Conservation (phyloP, 2,797 vertebrate species). For the Pangasius larnaudii region DNA sequence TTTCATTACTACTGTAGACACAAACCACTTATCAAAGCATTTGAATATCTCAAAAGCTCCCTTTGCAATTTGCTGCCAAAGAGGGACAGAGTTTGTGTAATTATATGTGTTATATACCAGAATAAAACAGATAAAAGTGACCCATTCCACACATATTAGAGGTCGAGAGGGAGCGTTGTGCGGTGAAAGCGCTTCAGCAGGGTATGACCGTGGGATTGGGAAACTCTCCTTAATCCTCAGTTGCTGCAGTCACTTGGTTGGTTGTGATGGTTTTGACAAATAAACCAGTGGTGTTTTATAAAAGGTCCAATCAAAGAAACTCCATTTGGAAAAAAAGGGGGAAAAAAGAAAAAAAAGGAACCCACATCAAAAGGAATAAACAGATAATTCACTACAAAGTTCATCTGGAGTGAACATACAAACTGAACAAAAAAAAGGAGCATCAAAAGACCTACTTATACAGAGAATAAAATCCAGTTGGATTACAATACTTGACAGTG, state of each 20-base stretch:
- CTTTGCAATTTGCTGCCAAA: conserved; percentile 28
- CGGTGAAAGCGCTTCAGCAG: conserved; percentile 78
- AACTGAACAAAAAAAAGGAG: conserved; percentile 38
- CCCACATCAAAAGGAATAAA: conserved; percentile 59
- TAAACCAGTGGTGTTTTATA: conserved; percentile 66
- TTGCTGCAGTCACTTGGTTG: conserved; percentile 71
- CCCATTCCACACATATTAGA: conserved; percentile 37
- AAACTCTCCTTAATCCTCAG: conserved; percentile 79
- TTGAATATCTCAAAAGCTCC: conserved; percentile 15
- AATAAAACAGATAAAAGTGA: conserved; percentile 32
- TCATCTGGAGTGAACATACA: conserved; percentile 53
- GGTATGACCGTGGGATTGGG: conserved; percentile 85
- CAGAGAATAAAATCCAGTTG: conserved; percentile 21
- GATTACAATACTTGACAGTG: conserved; percentile 61
- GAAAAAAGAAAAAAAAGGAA: conserved; percentile 42
- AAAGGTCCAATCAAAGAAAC: conserved; percentile 73
- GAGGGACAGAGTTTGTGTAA: conserved; percentile 10
- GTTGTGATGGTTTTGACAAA: conserved; percentile 59
- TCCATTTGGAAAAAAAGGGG: conserved; percentile 71
- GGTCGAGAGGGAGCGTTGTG: conserved; percentile 50
- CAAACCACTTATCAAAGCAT: conserved; percentile 23
- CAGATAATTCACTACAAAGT: conserved; percentile 63
- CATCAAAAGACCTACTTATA: conserved; percentile 31
- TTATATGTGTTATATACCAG: conserved; percentile 35
- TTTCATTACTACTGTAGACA: conserved; percentile 12